Base-by-base conservation (phyloP, 37 sponge, comb jelly and placozoan genomes). In the Hexactinellida sp. region DNA sequence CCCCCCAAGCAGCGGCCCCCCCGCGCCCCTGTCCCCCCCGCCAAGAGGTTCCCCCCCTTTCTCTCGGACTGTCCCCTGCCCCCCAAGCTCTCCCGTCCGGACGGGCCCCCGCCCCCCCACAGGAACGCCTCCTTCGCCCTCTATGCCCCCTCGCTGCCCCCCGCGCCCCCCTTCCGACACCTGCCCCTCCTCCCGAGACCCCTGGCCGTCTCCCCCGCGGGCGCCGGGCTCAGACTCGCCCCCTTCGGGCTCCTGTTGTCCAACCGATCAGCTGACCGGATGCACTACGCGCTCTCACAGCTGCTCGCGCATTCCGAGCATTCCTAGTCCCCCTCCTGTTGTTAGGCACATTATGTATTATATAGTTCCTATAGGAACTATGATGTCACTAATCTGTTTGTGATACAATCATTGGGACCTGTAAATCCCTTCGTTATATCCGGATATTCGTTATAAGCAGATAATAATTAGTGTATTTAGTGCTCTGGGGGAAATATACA, bases 281-380 rank as follows among this genome's bases (percentile, higher is more conserved):
- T n/a, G 76, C 76, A 63, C 76, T 63, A 21, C 34, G 76, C 76
- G 76, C 34, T 63, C 19, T 63, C 76, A n/a, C 76, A 63, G 34
- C 32, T 63, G 34, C 34, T 63, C 28, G 34, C 52, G 16, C 13
- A 47, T 47, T 47, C 52, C 16, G 52, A n/a, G n/a, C n/a, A n/a
- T n/a, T n/a, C n/a, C n/a, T n/a, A n/a, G n/a, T n/a, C n/a, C n/a
- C n/a, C n/a, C n/a, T n/a, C n/a, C n/a, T n/a, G n/a, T n/a, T n/a
- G n/a, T n/a, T n/a, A n/a, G n/a, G n/a, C n/a, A n/a, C n/a, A n/a
- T n/a, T n/a, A n/a, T n/a, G n/a, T n/a, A n/a, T n/a, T n/a, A n/a
- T n/a, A n/a, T n/a, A n/a, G n/a, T n/a, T n/a, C n/a, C n/a, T n/a
- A n/a, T n/a, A n/a, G n/a, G n/a, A n/a, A n/a, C n/a, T n/a, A n/a